Evolutionary conservation across 2,797 vertebrate species (phyloP).

Genomic region (Crypturellus tataupa): DNA sequence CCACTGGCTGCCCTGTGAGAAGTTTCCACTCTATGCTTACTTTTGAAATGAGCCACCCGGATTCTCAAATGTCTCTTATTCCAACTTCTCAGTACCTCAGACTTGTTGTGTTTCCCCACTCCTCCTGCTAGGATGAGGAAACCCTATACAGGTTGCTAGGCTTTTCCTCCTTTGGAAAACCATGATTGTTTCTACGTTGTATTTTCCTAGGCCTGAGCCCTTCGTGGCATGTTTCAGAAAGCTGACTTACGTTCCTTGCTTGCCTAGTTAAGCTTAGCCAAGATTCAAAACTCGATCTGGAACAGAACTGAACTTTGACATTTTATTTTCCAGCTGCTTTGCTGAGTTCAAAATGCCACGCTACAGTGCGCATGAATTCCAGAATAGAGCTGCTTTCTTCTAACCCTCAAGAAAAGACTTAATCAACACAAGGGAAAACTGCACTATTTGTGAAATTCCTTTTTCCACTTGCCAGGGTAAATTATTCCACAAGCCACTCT

Average conservation of each 20-base stretch:
- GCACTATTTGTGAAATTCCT: not conserved
- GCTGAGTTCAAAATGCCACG: not conserved
- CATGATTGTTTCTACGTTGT: not conserved
- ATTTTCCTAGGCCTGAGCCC: not conserved
- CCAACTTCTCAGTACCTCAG: not conserved
- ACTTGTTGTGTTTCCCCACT: not conserved
- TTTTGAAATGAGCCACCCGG: not conserved
- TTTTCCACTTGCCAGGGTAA: not conserved
- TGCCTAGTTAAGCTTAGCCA: not conserved
- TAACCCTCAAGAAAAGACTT: not conserved
- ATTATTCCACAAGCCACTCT: not conserved
- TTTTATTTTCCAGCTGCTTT: slow-evolving; percentile 46
- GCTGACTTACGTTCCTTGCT: not conserved
- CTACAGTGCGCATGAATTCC: not conserved
- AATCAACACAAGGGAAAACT: not conserved
- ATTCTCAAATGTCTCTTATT: slow-evolving; percentile 19
- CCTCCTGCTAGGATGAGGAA: not conserved
- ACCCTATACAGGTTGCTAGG: not conserved
- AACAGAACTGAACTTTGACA: slow-evolving; percentile 21
- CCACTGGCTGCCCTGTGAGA: slow-evolving; percentile 4
- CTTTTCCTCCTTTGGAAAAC: not conserved
- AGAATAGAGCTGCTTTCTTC: not conserved
- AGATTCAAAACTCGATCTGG: slow-evolving; percentile 16
- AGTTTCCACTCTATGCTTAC: slow-evolving; percentile 13
- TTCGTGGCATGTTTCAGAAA: not conserved